These are phyloP conservation scores for Synergus gifuensis DNA, from an alignment of 2,888 invertebrate genomes.

Conservation along the genomic window DNA sequence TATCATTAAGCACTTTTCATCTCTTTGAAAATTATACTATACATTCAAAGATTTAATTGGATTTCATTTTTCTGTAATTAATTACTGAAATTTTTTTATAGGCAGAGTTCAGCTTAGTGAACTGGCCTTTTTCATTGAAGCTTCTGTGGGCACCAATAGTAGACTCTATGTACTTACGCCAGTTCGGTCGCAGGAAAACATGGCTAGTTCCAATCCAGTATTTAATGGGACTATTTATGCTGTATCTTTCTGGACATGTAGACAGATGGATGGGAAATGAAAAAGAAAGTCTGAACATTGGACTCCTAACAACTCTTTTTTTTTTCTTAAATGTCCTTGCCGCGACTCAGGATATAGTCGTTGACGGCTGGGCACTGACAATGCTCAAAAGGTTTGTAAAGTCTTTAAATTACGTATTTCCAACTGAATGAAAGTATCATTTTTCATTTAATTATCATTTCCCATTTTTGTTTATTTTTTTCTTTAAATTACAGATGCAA, in stretches of 20 bases:
- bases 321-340: constrained; percentile 96
- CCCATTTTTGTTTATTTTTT: neutral
- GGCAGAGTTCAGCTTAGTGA: constrained; percentile 95
- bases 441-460: neutral
- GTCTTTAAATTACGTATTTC: neutral
- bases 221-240: constrained; percentile 93
- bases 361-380: constrained; percentile 99
- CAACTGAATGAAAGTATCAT: neutral
- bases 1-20: no score
- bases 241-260: constrained; percentile 88
- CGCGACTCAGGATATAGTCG: constrained; percentile 99
- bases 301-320: constrained; percentile 90
- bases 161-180: constrained; percentile 91
- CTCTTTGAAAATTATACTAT: no score
- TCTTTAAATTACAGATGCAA: constrained; percentile 83
- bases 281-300: constrained; percentile 83
- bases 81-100: constrained; percentile 75
- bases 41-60: no score
- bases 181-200: constrained; percentile 95
- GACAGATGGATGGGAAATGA: constrained; percentile 88
- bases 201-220: constrained; percentile 98
- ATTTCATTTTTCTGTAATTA: neutral
- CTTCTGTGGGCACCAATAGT: constrained; percentile 99
- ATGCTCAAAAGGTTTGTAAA: constrained; percentile 92
- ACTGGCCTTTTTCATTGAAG: constrained; percentile 95